Evolutionary conservation across 2,888 invertebrate species (phyloP).

Genomic region (Noctuana brunneofusca): DNA sequence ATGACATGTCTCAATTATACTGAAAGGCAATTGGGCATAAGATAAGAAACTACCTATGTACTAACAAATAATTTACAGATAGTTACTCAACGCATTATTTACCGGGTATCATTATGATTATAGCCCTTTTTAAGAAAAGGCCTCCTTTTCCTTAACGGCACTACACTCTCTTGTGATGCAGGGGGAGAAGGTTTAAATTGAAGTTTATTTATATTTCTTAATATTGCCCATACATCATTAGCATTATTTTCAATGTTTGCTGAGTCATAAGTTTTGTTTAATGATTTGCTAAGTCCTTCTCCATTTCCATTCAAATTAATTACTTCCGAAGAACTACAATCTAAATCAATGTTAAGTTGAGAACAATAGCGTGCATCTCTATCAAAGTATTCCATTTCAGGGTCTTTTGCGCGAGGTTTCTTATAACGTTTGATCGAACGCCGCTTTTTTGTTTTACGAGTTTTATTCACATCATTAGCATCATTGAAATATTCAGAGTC

Average conservation of each 20-base stretch:
- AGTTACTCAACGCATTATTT: constrained; percentile 15
- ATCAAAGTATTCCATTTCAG: constrained; percentile 55
- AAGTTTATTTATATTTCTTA: constrained; percentile 67
- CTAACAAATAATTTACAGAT: background rate
- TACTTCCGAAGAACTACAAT: constrained; percentile 61
- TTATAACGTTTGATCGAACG: constrained; percentile 44
- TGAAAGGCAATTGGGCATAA: constrained; percentile 41
- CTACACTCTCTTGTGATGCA: constrained; percentile 58
- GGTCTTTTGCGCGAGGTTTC: constrained; percentile 43
- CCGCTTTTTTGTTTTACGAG: constrained; percentile 51
- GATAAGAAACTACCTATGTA: background rate
- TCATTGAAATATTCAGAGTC: constrained; percentile 63
- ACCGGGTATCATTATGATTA: constrained; percentile 57
- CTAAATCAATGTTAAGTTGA: constrained; percentile 55
- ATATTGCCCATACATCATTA: constrained; percentile 68
- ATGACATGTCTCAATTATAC: constrained; percentile 62
- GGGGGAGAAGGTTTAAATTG: constrained; percentile 65
- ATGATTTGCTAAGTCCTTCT: constrained; percentile 38
- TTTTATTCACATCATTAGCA: constrained; percentile 38
- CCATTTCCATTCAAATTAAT: constrained; percentile 54
- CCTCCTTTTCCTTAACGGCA: constrained; percentile 49
- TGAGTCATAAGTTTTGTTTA: constrained; percentile 34
- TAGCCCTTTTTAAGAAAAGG: constrained; percentile 43
- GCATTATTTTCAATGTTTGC: constrained; percentile 42
- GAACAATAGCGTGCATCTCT: constrained; percentile 60